Evolutionary conservation across 1,140 invertebrate genomes (phyloP), one percentile per base, ranked within the genome.

Genomic region (Calephelis virginiensis): DNA sequence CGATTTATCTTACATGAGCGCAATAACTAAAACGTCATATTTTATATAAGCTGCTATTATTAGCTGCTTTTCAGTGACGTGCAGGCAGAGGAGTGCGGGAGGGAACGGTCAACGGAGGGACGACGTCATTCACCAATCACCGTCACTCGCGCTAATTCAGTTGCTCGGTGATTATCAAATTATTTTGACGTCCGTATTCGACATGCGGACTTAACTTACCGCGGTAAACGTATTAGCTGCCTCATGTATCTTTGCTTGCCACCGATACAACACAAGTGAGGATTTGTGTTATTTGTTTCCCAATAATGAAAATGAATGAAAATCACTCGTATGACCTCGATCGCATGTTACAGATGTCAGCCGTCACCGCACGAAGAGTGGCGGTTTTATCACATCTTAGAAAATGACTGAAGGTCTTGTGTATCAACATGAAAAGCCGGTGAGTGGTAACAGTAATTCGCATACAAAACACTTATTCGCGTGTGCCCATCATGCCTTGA

Each of bases 341-440:
- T 78, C 81, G 77, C 77, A 76, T 86, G 77, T 90, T 87, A 79
- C 85, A 87, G 85, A 89, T 87, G 85, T 84, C 87, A 87, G 77
- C 86, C 82, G 74, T 86, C 87, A 78, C 83, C 85, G 82, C 85
- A 90, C 78, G 85, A 80, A 75, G 76, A 78, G 72, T 83, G 87
- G 81, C 87, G 87, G 73, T 89, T 89, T 85, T 90, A 89, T 89
- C 85, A 90, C 77, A 90, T 86, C 76, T 82, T 90, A 79, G 87
- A 90, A 87, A 90, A 90, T 90, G 87, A 90, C 87, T 90, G 87
- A 90, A 83, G 85, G 85, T 78, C 75, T 75, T 71, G 71, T 79
- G 48, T 69, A 77, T 70, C 75, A 75, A 76, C 77, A 90, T 90
- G 86, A 84, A 70, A 89, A 87, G 78, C 78, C 86, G 86, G 87